Percentiles rank a stretch among this genome's conserved stretches.
Evolutionary conservation across 2,113 vertebrate species (phyloP).

Genomic region (Cairina moschata): DNA sequence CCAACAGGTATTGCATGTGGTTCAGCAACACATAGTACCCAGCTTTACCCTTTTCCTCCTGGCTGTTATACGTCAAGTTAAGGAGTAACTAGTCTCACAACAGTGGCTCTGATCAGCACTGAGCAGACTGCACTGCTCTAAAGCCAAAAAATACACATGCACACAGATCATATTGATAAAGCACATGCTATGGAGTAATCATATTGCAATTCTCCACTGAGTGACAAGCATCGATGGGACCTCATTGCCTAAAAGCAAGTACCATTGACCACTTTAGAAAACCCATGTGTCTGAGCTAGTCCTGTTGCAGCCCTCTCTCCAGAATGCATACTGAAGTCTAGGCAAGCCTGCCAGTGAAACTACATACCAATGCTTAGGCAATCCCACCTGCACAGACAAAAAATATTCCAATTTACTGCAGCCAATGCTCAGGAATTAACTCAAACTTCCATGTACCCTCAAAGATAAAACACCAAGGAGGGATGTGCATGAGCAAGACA

Average conservation of each 20-base stretch:
- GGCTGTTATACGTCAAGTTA: not conserved
- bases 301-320: not conserved
- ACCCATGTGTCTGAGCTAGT: not conserved
- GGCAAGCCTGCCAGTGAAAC: not conserved
- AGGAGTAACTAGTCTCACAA: not conserved
- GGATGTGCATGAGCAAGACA: not conserved
- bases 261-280: not conserved
- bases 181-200: rapidly evolving
- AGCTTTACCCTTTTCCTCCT: not conserved
- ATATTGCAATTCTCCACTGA: not conserved
- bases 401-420: not conserved
- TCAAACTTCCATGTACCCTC: not conserved
- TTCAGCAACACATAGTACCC: not conserved
- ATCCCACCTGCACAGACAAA: not conserved
- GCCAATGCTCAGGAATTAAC: not conserved
- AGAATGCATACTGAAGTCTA: not conserved
- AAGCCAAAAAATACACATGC: not conserved
- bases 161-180: not conserved
- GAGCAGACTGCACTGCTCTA: no score
- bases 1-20: not conserved
- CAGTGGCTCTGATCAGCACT: not conserved
- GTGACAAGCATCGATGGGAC: not conserved
- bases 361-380: not conserved
- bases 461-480: not conserved
- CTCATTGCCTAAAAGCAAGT: not conserved